These are phyloP conservation scores for Bicyclus anynana DNA, from an alignment of 1,140 invertebrate genomes.

Conservation along the genomic window DNA sequence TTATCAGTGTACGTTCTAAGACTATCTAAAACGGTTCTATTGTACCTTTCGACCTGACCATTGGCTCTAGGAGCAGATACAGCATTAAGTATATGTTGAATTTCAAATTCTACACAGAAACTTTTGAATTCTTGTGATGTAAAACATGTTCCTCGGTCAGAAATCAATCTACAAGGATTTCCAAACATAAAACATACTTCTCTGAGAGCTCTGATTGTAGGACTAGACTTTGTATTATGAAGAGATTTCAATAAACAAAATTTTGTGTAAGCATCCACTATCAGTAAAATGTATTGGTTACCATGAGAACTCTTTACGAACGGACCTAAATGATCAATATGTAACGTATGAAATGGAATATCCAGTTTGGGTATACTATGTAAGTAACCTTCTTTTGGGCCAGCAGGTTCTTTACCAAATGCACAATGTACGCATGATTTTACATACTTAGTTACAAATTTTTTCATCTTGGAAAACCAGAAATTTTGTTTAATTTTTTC, in stretches of 20 bases:
- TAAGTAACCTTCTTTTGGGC: neutral
- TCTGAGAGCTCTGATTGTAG: neutral
- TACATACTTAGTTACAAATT: neutral
- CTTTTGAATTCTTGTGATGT: neutral
- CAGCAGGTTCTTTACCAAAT: neutral
- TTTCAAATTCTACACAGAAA: neutral
- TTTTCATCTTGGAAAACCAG: neutral
- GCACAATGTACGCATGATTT: neutral
- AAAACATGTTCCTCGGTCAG: conserved; percentile 10
- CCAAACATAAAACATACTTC: neutral
- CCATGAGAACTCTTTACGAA: neutral
- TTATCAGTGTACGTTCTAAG: neutral
- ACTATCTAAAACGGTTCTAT: neutral
- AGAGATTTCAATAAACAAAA: neutral
- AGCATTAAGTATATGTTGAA: conserved; percentile 9
- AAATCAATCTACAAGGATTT: neutral
- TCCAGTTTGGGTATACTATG: neutral
- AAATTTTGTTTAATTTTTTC: neutral
- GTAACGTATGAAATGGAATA: conserved; percentile 1
- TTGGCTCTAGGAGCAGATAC: conserved; percentile 6
- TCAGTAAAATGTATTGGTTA: neutral
- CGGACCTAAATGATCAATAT: conserved; percentile 2
- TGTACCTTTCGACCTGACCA: conserved; percentile 11
- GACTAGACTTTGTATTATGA: neutral
- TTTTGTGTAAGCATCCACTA: neutral